Conservation (phyloP, 2,888 invertebrate species). For the Ernsta delagoae region DNA sequence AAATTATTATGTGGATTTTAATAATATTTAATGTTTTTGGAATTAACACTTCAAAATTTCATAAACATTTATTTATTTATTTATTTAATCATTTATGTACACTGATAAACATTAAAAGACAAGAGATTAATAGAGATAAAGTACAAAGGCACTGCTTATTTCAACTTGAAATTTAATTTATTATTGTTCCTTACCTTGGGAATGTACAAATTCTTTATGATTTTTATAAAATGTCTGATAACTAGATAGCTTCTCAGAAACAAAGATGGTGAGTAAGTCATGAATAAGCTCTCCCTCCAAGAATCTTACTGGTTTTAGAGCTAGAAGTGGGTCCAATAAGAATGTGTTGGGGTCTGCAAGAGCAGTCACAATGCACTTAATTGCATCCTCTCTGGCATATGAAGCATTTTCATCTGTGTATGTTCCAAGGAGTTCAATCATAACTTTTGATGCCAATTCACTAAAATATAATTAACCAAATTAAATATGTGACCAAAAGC, state of each 20-base stretch:
- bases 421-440: conserved; percentile 98
- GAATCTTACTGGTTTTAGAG: conserved; percentile 97
- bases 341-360: conserved; percentile 98
- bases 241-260: conserved; percentile 96
- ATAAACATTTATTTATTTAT: too few species aligned
- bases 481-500: too few species aligned
- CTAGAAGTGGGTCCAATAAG: conserved; percentile 96
- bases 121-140: too few species aligned
- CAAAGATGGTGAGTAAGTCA: conserved; percentile 97
- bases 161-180: too few species aligned
- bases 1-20: not conserved
- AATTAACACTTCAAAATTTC: too few species aligned
- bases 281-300: conserved; percentile 98
- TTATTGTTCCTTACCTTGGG: conserved; percentile 73
- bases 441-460: conserved; percentile 96
- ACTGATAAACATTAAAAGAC: too few species aligned
- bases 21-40: not conserved
- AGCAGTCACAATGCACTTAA: conserved; percentile 97
- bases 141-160: too few species aligned
- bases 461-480: conserved; percentile 68
- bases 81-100: too few species aligned
- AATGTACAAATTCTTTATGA: conserved; percentile 95
- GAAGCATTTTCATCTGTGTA: conserved; percentile 99
- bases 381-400: conserved; percentile 98
- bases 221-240: conserved; percentile 96